Evolutionary conservation across 1,140 invertebrate species (phyloP).

Genomic region (Bombus vancouverensis): DNA sequence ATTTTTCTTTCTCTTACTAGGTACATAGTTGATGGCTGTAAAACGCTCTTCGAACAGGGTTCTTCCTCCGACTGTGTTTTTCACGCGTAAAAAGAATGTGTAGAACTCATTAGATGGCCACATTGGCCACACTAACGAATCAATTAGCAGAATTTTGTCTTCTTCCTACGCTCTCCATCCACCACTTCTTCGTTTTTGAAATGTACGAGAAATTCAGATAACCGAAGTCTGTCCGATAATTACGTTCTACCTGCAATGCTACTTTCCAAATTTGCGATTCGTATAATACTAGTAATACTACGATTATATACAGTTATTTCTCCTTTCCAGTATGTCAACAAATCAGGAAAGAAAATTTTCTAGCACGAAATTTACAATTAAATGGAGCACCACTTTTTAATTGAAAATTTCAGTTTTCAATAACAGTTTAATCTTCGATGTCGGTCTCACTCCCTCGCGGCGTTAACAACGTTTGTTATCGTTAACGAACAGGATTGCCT

Average conservation of each 20-base stretch:
- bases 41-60: background rate
- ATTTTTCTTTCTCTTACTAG: background rate
- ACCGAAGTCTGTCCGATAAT: background rate
- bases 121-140: background rate
- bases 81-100: background rate
- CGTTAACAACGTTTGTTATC: background rate
- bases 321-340: background rate
- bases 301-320: background rate
- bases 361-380: background rate
- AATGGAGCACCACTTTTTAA: too few species aligned
- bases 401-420: background rate
- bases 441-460: background rate
- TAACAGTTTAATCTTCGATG: background rate
- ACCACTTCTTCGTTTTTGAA: background rate
- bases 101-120: background rate
- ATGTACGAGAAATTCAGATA: background rate
- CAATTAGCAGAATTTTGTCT: background rate
- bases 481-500: conserved; percentile 3
- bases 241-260: background rate
- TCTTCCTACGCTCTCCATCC: background rate
- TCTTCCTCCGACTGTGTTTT: background rate
- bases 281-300: too few species aligned
- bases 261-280: background rate
- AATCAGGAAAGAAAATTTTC: background rate
- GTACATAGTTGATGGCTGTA: too few species aligned